phyloP scores from a whole-genome alignment of 2,113 vertebrate genomes.

The Engraulis encrasicolus region DNA sequence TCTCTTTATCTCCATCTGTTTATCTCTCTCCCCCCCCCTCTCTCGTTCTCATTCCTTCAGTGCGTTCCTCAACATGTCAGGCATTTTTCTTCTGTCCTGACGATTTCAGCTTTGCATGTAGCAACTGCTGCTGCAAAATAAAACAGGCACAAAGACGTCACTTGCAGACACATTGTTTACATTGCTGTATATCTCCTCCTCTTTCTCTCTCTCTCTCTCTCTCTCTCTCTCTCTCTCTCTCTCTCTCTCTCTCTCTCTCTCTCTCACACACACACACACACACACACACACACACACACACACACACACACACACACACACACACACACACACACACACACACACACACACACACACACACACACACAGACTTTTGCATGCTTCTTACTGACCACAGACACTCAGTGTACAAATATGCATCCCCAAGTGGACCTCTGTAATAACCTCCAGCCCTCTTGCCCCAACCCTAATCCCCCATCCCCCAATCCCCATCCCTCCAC shows the following conservation, averaged over 20 bases:
- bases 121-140: not conserved
- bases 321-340: constrained; percentile 8
- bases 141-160: not conserved
- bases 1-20: not conserved
- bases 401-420: constrained; percentile 13
- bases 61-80: not conserved
- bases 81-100: not conserved
- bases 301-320: not conserved
- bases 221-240: too few relatives aligned
- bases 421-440: not conserved
- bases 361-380: too few relatives aligned
- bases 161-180: not conserved
- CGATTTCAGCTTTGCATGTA: not conserved
- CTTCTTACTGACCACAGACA: not conserved
- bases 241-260: not conserved
- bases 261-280: constrained; percentile 14
- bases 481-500: not conserved
- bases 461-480: too few relatives aligned
- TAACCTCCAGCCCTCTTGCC: not conserved
- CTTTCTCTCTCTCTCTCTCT: too few relatives aligned
- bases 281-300: constrained; percentile 25
- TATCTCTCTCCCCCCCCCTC: not conserved
- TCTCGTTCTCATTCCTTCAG: too few relatives aligned
- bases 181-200: not conserved
- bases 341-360: constrained; percentile 2